phyloP scores from a whole-genome alignment of 2,113 vertebrate species.

The Chloropsis cyanopogon region DNA sequence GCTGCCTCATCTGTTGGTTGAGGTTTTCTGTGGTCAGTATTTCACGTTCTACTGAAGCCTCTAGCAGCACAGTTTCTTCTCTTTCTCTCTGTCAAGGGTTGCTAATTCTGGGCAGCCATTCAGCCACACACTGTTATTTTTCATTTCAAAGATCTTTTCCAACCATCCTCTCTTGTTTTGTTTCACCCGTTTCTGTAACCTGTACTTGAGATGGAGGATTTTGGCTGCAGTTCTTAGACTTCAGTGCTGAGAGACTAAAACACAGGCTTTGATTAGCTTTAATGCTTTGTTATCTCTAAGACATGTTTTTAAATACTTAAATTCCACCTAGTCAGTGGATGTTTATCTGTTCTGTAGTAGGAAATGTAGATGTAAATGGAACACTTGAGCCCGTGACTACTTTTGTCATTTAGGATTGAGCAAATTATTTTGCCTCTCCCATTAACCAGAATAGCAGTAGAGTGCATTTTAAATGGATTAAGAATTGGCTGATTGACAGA shows the following conservation, averaged over 20 bases:
- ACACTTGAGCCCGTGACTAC: not conserved
- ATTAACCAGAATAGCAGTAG: not conserved
- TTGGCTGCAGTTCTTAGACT: not conserved
- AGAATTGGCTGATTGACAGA: not conserved
- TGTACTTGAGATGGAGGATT: not conserved
- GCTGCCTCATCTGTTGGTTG: accelerated
- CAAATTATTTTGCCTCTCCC: not conserved
- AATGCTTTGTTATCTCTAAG: not conserved
- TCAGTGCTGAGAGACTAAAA: not conserved
- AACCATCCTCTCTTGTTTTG: not conserved
- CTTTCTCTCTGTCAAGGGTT: not conserved
- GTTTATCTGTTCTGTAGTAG: not conserved
- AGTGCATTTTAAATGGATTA: not conserved
- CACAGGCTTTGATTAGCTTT: not conserved
- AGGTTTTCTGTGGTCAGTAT: not conserved
- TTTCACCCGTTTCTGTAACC: not conserved
- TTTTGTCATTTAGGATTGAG: not conserved
- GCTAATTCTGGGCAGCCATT: not conserved
- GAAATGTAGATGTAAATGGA: not conserved
- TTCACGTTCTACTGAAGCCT: not conserved
- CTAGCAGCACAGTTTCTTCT: not conserved
- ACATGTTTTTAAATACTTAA: not conserved
- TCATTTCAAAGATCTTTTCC: not conserved
- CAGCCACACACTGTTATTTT: not conserved
- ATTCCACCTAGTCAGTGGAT: not conserved